A percentile compares a stretch with the other conserved stretches of the same genome.
Evolutionary conservation across 2,797 vertebrate species (phyloP).

Genomic region (Picus viridis): DNA sequence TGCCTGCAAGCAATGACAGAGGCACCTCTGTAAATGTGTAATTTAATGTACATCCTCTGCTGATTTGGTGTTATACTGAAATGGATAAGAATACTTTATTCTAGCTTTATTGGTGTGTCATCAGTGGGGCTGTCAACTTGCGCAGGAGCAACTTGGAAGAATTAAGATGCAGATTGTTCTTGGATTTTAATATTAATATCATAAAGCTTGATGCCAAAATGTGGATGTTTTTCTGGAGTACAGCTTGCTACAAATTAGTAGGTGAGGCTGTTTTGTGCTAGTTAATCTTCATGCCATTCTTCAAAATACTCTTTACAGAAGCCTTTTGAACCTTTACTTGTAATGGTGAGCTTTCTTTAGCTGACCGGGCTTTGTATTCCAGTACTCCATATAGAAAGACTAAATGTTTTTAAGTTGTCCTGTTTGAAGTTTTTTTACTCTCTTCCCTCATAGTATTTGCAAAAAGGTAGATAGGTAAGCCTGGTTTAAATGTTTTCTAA

Average conservation of each 20-base stretch:
- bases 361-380: background rate
- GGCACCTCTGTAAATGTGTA: background rate
- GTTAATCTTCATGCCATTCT: background rate
- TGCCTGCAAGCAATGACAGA: background rate
- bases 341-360: background rate
- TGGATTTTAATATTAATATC: background rate
- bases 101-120: background rate
- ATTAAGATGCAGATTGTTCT: background rate
- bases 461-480: background rate
- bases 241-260: background rate
- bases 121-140: background rate
- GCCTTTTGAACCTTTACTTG: background rate
- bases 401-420: background rate
- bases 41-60: background rate
- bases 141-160: background rate
- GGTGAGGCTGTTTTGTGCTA: background rate
- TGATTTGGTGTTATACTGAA: background rate
- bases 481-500: background rate
- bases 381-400: background rate
- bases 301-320: background rate
- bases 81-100: background rate
- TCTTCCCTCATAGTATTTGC: background rate
- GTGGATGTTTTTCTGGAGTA: background rate
- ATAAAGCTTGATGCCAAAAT: background rate
- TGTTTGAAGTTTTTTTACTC: background rate